Evolutionary conservation across 2,113 vertebrate genomes (phyloP), one percentile per base, ranked within the genome.

Genomic region (Calyptommatus sinebrachiatus): DNA sequence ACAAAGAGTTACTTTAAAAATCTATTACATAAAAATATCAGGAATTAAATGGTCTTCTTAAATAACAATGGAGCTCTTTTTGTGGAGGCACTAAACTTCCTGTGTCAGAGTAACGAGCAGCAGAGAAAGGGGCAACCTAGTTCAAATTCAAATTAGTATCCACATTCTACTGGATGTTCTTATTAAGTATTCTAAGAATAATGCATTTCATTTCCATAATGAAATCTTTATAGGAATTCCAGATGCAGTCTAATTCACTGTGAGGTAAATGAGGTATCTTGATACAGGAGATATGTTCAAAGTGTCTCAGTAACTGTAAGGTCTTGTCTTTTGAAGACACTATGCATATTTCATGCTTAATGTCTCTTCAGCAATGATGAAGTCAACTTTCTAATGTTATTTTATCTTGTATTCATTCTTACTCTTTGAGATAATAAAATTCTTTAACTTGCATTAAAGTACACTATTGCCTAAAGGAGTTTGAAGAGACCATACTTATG

Each of bases 81-180:
- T 24, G 18, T 41, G 28, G 75, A 77, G n/a, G 72, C 83, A 7
- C 0, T 50, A 68, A 87, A 53, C 8, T 24, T 84, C 18, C 48
- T 86, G 70, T 63, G 81, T 73, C 82, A 62, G 48, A 82, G 70
- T 79, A 87, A 72, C 82, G 76, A 79, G 5, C 31, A 50, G 31
- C 87, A 35, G 60, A 29, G 57, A 22, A 78, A 28, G 53, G 50
- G 69, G n/a, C 63, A 78, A 12, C 74, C 86, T 77, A 81, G 65
- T 68, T 28, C 10, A 35, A 16, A 86, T 75, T 80, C 71, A 89
- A 87, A 83, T 48, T 0, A 0, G n/a, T 66, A 21, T 66, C 63
- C 53, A 41, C 4, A n/a, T 83, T 45, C n/a, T 46, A 41, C 57
- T 62, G 67, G 78, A 60, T 31, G 60, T 48, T 41, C 35, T 0